Evolutionary conservation across 2,113 vertebrate genomes (phyloP).

Genomic region (Gasterosteus nipponicus): DNA sequence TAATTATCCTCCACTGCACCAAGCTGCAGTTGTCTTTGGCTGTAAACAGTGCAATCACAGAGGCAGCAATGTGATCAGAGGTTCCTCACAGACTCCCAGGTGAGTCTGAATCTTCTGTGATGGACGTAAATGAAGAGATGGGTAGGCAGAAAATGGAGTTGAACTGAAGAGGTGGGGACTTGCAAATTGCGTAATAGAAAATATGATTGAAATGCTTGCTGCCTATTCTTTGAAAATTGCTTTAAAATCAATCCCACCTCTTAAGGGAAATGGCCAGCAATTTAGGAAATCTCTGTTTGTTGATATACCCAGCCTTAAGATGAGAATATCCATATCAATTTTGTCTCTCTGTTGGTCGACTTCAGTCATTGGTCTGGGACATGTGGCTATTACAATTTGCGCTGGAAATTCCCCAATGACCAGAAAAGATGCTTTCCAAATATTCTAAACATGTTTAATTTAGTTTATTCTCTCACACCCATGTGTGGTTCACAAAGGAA

Average conservation of each 20-base stretch:
- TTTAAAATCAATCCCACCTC: constrained; percentile 34
- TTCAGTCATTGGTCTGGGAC: not conserved
- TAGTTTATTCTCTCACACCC: not conserved
- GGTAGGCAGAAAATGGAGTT: constrained; percentile 41
- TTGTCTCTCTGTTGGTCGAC: constrained; percentile 13
- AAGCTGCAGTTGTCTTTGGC: constrained; percentile 68
- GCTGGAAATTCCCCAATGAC: not conserved
- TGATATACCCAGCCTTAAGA: constrained; percentile 19
- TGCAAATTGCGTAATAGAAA: constrained; percentile 45
- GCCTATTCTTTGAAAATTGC: constrained; percentile 25
- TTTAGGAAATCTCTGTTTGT: constrained; percentile 36
- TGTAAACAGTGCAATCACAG: constrained; percentile 74
- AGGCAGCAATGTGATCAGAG: constrained; percentile 66
- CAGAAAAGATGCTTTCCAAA: not conserved
- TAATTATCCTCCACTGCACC: constrained; percentile 65
- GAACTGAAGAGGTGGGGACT: constrained; percentile 31
- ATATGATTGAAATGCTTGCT: constrained; percentile 46
- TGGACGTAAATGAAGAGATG: constrained; percentile 59
- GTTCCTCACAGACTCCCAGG: constrained; percentile 66
- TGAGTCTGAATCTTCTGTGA: constrained; percentile 61
- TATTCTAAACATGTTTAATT: not conserved
- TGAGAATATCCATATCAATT: constrained; percentile 26
- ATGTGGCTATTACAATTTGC: not conserved
- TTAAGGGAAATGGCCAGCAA: constrained; percentile 21
- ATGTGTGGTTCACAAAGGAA: not conserved